phyloP scores from a whole-genome alignment of 2,797 vertebrate species.

The Acipenser transmontanus region DNA sequence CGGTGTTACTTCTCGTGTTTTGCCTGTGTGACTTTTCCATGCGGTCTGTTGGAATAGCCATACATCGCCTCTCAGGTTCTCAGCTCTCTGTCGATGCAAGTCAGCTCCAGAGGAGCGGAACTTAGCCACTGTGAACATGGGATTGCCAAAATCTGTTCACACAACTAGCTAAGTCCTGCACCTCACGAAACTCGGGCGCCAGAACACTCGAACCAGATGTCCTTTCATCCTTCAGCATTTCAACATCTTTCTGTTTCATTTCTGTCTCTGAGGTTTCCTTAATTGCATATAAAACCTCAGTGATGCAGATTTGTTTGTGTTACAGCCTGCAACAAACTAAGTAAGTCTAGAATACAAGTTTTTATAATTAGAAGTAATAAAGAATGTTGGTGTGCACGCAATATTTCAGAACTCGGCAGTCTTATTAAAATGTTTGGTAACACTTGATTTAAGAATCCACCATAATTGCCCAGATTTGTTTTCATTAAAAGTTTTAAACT shows the following conservation, averaged over 20 bases:
- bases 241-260: background rate
- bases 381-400: too few species aligned
- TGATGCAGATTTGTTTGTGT: constrained; percentile 6
- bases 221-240: background rate
- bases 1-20: constrained; percentile 52
- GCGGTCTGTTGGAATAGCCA: background rate
- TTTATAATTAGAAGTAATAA: too few species aligned
- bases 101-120: constrained; percentile 69
- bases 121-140: constrained; percentile 84
- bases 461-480: too few species aligned
- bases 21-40: background rate
- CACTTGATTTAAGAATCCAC: too few species aligned
- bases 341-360: too few species aligned
- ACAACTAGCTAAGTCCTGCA: constrained; percentile 73
- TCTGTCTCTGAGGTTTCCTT: constrained; percentile 1
- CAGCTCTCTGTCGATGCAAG: constrained; percentile 19
- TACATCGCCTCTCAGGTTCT: constrained; percentile 15
- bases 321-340: background rate
- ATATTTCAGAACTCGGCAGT: too few species aligned
- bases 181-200: constrained; percentile 51
- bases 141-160: constrained; percentile 70
- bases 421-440: too few species aligned
- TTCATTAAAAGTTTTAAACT: too few species aligned
- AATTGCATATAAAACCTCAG: background rate
- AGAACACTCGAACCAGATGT: constrained; percentile 19